Percentiles rank a stretch among this genome's conserved stretches.
phyloP scores from a whole-genome alignment of 2,797 vertebrate genomes.

The Pseudomugil gertrudae region DNA sequence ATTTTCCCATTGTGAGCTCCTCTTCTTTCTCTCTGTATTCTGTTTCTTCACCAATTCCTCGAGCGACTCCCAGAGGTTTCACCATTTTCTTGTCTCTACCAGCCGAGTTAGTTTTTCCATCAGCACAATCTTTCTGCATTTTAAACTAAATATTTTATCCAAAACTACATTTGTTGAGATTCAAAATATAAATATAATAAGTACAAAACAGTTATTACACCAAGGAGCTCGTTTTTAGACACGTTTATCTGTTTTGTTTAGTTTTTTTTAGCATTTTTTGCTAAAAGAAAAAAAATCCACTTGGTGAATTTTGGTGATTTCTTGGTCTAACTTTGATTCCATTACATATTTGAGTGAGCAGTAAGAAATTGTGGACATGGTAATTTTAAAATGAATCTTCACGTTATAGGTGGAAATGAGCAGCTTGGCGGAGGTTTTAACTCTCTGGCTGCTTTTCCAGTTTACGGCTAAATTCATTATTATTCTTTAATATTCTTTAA shows the following conservation, averaged over 20 bases:
- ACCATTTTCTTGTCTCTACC: neutral
- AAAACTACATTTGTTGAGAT: neutral
- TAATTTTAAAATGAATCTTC: too few relatives aligned
- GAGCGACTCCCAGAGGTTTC: neutral
- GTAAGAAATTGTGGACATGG: too few relatives aligned
- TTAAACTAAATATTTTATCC: neutral
- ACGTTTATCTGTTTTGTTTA: too few relatives aligned
- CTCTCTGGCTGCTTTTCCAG: neutral
- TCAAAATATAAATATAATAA: neutral
- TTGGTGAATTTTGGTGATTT: too few relatives aligned
- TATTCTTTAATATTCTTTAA: too few relatives aligned
- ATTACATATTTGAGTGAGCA: too few relatives aligned
- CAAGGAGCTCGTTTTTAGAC: too few relatives aligned
- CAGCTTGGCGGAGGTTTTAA: too few relatives aligned
- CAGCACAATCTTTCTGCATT: neutral
- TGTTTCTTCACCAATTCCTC: neutral
- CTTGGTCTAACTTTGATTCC: too few relatives aligned
- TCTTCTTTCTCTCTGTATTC: neutral
- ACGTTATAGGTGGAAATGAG: too few relatives aligned
- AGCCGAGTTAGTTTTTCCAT: neutral
- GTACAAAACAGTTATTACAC: neutral
- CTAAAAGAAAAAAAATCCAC: too few relatives aligned
- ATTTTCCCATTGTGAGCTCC: neutral
- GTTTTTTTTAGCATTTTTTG: too few relatives aligned
- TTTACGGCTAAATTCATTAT: constrained; percentile 18